Conservation (phyloP, 2,113 vertebrate genomes). For the Odobenus rosmarus region DNA sequence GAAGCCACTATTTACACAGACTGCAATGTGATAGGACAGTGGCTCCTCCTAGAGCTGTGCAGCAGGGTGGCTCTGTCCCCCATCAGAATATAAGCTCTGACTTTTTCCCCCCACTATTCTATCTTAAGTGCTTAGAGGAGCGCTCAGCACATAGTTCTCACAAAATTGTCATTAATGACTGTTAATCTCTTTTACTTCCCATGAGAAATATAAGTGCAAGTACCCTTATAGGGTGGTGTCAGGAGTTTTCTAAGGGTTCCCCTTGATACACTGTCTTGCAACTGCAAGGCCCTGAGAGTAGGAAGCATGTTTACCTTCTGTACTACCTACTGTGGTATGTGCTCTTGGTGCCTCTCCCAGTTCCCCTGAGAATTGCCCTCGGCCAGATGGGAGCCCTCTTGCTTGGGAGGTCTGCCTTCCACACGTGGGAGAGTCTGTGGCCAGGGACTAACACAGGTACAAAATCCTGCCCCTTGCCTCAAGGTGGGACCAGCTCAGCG, state of each 20-base stretch:
- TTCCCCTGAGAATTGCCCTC: neutral
- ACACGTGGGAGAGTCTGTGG: neutral
- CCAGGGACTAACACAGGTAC: neutral
- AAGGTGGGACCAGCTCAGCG: neutral
- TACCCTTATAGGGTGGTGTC: neutral
- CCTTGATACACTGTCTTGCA: no score
- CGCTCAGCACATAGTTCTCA: neutral
- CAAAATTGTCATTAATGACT: neutral
- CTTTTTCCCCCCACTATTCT: neutral
- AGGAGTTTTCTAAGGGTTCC: neutral
- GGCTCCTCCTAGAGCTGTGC: neutral
- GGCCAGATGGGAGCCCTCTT: neutral
- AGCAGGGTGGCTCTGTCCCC: neutral
- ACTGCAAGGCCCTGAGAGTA: neutral
- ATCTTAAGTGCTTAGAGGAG: neutral
- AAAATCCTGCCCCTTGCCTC: neutral
- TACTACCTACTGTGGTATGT: neutral
- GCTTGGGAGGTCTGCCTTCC: neutral
- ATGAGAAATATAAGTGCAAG: neutral
- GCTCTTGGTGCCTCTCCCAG: neutral
- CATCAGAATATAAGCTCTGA: neutral
- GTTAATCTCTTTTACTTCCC: neutral
- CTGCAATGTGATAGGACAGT: neutral
- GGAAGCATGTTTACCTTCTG: neutral
- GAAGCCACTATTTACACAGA: neutral